Percentiles rank a stretch among this genome's conserved stretches.
phyloP scores from a whole-genome alignment of 2,113 vertebrate species.

The Grantiella picta region DNA sequence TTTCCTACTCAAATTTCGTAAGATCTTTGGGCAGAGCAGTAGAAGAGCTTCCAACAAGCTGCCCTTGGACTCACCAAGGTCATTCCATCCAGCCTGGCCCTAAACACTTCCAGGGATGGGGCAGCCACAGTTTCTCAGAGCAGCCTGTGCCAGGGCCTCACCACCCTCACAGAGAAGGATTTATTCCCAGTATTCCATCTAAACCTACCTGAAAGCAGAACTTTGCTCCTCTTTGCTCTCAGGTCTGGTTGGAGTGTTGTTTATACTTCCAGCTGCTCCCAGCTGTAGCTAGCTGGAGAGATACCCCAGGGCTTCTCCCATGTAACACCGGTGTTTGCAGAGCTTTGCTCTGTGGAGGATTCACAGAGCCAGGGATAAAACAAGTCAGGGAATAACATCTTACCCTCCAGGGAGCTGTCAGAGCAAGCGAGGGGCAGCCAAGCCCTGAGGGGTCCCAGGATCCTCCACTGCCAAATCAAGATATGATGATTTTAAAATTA shows the following conservation, averaged over 20 bases:
- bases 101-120: neutral
- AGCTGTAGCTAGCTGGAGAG: neutral
- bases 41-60: neutral
- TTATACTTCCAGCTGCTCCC: neutral
- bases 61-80: neutral
- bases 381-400: accelerated
- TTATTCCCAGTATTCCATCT: neutral
- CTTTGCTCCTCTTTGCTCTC: neutral
- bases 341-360: neutral
- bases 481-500: neutral
- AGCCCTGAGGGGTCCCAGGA: neutral
- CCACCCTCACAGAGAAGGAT: neutral
- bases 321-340: neutral
- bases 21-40: neutral
- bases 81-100: neutral
- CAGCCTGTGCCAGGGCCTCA: neutral
- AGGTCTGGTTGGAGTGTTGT: accelerated
- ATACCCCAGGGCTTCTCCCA: neutral
- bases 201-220: neutral
- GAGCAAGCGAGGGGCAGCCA: neutral
- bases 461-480: neutral
- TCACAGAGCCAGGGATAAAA: neutral
- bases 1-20: too few relatives aligned
- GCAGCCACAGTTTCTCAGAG: neutral
- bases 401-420: neutral